phyloP scores from a whole-genome alignment of 2,888 invertebrate species.

The Limenitis camilla region DNA sequence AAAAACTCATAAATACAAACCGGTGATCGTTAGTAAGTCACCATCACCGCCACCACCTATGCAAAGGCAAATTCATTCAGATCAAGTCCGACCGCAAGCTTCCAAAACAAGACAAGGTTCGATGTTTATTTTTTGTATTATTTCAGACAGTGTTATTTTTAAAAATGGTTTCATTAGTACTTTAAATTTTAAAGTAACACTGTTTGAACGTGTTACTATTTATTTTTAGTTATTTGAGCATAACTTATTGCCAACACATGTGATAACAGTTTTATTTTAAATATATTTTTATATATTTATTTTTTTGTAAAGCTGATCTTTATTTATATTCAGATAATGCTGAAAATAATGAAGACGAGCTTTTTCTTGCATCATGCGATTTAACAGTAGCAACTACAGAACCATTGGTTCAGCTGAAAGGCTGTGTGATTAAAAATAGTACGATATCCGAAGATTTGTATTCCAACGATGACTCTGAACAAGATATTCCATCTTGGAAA shows the following conservation, averaged over 20 bases:
- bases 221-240: constrained; percentile 29
- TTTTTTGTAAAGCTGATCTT: constrained; percentile 8
- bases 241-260: constrained; percentile 43
- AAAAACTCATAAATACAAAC: constrained; percentile 37
- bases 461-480: constrained; percentile 23
- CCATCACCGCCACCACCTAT: constrained; percentile 44
- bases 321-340: constrained; percentile 34
- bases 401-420: constrained; percentile 38
- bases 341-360: constrained; percentile 44
- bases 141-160: constrained; percentile 21
- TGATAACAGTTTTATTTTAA: constrained; percentile 52
- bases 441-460: constrained; percentile 29
- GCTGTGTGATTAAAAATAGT: constrained; percentile 42
- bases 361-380: constrained; percentile 51
- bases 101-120: constrained; percentile 52
- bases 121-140: not conserved
- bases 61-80: constrained; percentile 35
- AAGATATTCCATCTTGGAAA: constrained; percentile 37
- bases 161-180: not conserved
- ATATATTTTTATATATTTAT: not conserved
- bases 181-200: constrained; percentile 44
- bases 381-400: constrained; percentile 37
- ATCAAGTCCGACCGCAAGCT: constrained; percentile 40
- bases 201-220: constrained; percentile 40
- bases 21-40: constrained; percentile 40